Percentiles rank a stretch among this genome's conserved stretches.
phyloP scores from a whole-genome alignment of 2,113 vertebrate genomes.

The Semicossyphus pulcher region DNA sequence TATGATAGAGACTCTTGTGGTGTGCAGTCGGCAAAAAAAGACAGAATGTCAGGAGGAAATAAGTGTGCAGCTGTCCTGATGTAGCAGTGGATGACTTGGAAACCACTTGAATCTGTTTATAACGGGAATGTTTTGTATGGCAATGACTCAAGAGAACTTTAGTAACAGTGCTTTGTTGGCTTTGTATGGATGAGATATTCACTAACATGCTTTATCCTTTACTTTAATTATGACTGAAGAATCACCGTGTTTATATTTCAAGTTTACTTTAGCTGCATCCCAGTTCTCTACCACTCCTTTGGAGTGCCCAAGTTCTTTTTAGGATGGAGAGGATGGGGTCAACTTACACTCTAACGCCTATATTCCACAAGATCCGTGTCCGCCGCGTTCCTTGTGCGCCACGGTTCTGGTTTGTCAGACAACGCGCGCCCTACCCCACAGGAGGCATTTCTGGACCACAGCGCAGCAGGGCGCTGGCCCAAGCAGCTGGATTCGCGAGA shows the following conservation, averaged over 20 bases:
- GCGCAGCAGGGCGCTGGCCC: too few species aligned
- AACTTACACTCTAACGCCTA: background rate
- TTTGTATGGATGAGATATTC: background rate
- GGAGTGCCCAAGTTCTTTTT: background rate
- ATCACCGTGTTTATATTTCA: background rate
- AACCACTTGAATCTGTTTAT: conserved; percentile 19
- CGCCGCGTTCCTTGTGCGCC: too few species aligned
- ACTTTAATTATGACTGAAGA: background rate
- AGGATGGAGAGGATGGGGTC: background rate
- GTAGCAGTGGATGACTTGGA: conserved; percentile 12
- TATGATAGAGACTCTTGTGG: conserved; percentile 38
- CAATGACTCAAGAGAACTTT: conserved; percentile 26
- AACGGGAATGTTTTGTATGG: background rate
- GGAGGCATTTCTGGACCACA: too few species aligned
- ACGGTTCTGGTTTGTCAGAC: too few species aligned
- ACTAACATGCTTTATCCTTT: background rate
- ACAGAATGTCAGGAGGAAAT: conserved; percentile 50
- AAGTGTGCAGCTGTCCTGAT: conserved; percentile 28
- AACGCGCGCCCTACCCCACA: too few species aligned
- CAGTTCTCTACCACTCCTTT: background rate
- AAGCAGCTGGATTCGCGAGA: too few species aligned
- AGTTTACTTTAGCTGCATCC: background rate
- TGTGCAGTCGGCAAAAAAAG: conserved; percentile 48
- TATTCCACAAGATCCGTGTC: too few species aligned
- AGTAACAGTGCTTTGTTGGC: background rate